Conservation (phyloP, 2,113 vertebrate genomes). For the Crotalus tigris region DNA sequence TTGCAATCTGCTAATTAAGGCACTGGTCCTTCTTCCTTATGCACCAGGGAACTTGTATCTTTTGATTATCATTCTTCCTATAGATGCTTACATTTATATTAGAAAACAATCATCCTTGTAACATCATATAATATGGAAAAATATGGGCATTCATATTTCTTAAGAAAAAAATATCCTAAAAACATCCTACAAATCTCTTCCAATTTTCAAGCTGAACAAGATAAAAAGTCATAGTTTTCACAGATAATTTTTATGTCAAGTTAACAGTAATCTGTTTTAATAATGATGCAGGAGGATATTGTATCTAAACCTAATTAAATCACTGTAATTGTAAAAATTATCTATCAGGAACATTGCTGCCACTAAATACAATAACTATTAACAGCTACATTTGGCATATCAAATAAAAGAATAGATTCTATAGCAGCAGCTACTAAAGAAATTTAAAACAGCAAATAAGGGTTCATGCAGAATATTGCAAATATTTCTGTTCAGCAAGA, state of each 20-base stretch:
- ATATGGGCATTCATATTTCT: conserved; percentile 32
- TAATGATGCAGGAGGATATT: conserved; percentile 54
- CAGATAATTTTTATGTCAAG: conserved; percentile 53
- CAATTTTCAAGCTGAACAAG: conserved; percentile 36
- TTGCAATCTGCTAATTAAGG: conserved; percentile 66
- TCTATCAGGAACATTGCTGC: conserved; percentile 46
- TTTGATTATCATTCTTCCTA: conserved; percentile 31
- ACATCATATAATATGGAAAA: conserved; percentile 58
- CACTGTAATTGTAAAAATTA: conserved; percentile 57
- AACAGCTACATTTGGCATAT: conserved; percentile 65
- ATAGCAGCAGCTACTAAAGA: conserved; percentile 70
- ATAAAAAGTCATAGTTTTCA: conserved; percentile 42
- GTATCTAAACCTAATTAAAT: conserved; percentile 47
- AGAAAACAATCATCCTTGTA: conserved; percentile 62
- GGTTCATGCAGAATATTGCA: conserved; percentile 74
- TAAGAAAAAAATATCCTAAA: conserved; percentile 22
- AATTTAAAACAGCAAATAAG: conserved; percentile 68
- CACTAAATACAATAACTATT: conserved; percentile 54
- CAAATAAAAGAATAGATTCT: conserved; percentile 57
- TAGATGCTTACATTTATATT: conserved; percentile 48
- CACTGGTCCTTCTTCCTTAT: conserved; percentile 64
- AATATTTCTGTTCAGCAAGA: conserved; percentile 67
- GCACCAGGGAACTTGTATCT: conserved; percentile 25
- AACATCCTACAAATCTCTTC: conserved; percentile 44
- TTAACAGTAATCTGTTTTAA: conserved; percentile 56